Evolutionary conservation across 2,888 invertebrate species (phyloP).

Genomic region (Tolmerus cingulatus): DNA sequence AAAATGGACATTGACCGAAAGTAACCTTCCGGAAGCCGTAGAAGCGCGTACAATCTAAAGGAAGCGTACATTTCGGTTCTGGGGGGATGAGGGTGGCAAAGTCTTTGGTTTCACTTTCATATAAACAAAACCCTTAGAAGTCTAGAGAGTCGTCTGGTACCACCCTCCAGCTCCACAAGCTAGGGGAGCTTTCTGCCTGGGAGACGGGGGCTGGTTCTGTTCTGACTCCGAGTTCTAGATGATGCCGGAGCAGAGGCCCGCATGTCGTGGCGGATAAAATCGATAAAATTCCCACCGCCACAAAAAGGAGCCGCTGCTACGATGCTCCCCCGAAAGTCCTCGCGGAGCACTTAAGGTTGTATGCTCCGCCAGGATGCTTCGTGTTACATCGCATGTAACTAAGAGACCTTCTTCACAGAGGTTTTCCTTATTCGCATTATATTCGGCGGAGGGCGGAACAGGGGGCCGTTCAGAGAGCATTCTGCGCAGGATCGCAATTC

Average conservation of each 20-base stretch:
- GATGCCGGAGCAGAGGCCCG: neutral
- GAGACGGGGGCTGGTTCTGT: neutral
- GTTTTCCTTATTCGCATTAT: neutral
- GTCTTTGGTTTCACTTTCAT: constrained; percentile 38
- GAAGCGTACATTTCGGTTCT: neutral
- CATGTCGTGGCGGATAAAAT: constrained; percentile 6
- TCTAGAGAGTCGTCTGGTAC: constrained; percentile 26
- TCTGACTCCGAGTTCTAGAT: neutral
- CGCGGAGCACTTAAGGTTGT: constrained; percentile 17
- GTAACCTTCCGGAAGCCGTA: constrained; percentile 36
- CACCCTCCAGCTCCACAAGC: neutral
- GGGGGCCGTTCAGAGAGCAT: neutral
- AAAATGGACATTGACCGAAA: constrained; percentile 40
- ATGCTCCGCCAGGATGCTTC: neutral
- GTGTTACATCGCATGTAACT: constrained; percentile 24
- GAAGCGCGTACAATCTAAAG: neutral
- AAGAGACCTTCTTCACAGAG: neutral
- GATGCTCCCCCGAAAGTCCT: neutral
- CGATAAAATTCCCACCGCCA: constrained; percentile 14
- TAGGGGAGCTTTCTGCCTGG: neutral
- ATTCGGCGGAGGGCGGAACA: neutral
- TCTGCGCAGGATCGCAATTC: neutral
- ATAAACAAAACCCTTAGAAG: constrained; percentile 27
- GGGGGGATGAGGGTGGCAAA: neutral
- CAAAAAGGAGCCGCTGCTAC: neutral